phyloP scores from a whole-genome alignment of 2,888 invertebrate genomes.

The Coelinius sp. region DNA sequence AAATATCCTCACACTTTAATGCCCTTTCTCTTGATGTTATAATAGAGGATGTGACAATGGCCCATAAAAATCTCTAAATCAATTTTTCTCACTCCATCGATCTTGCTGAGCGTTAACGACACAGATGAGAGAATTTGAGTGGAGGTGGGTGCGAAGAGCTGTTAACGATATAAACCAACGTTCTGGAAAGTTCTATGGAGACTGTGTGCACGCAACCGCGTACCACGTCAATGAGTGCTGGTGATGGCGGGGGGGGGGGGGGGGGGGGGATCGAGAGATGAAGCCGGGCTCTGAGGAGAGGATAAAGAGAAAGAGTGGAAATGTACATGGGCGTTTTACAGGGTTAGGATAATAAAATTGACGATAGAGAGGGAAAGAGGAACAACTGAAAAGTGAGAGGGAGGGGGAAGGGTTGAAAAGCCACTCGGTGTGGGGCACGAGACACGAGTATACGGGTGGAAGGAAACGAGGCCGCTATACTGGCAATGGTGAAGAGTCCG shows the following conservation, averaged over 20 bases:
- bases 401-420: slow-evolving; percentile 20
- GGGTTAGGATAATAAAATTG: slow-evolving; percentile 24
- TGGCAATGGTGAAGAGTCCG: slow-evolving; percentile 38
- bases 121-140: slow-evolving; percentile 37
- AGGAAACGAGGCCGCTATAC: slow-evolving; percentile 31
- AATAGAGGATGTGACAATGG: not conserved
- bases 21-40: not conserved
- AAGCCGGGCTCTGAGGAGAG: not conserved
- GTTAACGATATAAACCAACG: slow-evolving; percentile 49
- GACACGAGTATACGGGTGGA: slow-evolving; percentile 32
- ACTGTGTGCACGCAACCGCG: slow-evolving; percentile 37
- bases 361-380: slow-evolving; percentile 8
- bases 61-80: slow-evolving; percentile 45
- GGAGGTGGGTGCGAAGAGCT: slow-evolving; percentile 42
- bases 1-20: not conserved
- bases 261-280: slow-evolving; percentile 4
- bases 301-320: slow-evolving; percentile 14
- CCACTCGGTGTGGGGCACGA: slow-evolving; percentile 36
- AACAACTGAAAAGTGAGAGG: not conserved
- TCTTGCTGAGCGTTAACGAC: slow-evolving; percentile 46
- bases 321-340: slow-evolving; percentile 21
- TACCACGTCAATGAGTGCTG: slow-evolving; percentile 20
- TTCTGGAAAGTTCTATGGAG: slow-evolving; percentile 39
- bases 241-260: slow-evolving; percentile 13
- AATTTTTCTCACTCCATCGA: slow-evolving; percentile 47